Percentiles rank a stretch among this genome's conserved stretches.
Evolutionary conservation across 2,888 invertebrate species (phyloP).

Genomic region (Eristalis tenax): DNA sequence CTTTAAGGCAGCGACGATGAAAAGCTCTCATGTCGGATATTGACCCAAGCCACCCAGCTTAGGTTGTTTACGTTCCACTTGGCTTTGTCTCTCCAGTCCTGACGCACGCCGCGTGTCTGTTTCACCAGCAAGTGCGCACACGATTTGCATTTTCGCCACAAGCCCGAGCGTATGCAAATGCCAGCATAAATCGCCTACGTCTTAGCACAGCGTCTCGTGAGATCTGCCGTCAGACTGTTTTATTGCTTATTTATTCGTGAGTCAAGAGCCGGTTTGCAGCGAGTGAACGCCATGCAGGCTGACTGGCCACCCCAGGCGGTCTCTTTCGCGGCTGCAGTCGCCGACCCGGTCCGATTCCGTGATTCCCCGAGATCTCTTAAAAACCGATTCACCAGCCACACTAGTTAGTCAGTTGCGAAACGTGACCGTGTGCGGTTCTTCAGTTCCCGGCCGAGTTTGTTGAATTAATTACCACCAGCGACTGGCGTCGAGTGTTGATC

Average conservation of each 20-base stretch:
- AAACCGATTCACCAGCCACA: slow-evolving; percentile 32
- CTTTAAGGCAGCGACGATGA: too few relatives aligned
- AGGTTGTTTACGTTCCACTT: too few relatives aligned
- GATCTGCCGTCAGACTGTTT: not conserved
- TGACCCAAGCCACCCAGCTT: too few relatives aligned
- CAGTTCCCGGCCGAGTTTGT: not conserved
- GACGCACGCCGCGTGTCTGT: too few relatives aligned
- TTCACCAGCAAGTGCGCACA: not conserved
- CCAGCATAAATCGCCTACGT: not conserved
- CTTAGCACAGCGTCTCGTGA: not conserved
- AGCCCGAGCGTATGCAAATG: not conserved
- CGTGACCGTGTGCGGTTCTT: slow-evolving; percentile 14
- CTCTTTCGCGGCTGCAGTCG: not conserved
- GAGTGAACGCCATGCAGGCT: not conserved
- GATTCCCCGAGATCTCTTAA: slow-evolving; percentile 34
- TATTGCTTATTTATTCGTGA: slow-evolving; percentile 1
- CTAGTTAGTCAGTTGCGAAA: slow-evolving; percentile 40
- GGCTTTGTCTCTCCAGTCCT: too few relatives aligned
- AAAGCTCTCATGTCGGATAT: too few relatives aligned
- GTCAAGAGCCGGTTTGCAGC: slow-evolving; percentile 38
- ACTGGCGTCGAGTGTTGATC: not conserved
- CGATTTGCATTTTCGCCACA: not conserved
- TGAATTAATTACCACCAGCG: not conserved
- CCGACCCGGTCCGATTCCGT: slow-evolving; percentile 38
- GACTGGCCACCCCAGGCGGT: not conserved